Conservation (phyloP, 2,888 invertebrate species). For the Drosophila tripunctata region DNA sequence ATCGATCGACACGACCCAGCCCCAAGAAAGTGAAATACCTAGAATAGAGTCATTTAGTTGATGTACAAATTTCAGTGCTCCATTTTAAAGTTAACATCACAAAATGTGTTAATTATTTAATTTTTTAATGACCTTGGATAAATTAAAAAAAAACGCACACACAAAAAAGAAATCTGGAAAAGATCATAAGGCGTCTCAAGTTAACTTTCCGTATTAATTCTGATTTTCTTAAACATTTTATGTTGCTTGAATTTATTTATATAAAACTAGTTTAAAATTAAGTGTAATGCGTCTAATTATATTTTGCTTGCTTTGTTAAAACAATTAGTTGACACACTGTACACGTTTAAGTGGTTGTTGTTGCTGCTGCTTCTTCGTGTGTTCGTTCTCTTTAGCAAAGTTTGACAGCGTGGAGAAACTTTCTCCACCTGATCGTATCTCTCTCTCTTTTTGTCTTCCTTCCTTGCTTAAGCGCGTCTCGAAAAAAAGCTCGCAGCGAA, state of each 20-base stretch:
- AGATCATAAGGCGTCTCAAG: too few relatives aligned
- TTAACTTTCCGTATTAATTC: too few relatives aligned
- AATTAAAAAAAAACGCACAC: too few relatives aligned
- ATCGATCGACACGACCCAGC: slow-evolving; percentile 14
- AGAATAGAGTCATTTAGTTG: not conserved
- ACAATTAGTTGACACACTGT: not conserved
- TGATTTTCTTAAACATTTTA: not conserved
- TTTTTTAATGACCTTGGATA: too few relatives aligned
- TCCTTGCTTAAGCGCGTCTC: slow-evolving; percentile 44
- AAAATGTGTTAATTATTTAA: too few relatives aligned
- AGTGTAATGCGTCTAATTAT: not conserved
- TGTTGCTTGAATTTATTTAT: not conserved
- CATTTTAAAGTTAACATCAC: too few relatives aligned
- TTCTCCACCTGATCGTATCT: slow-evolving; percentile 57
- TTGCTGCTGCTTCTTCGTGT: slow-evolving; percentile 11
- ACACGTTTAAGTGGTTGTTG: slow-evolving; percentile 9
- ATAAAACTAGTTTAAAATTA: not conserved
- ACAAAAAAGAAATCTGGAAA: too few relatives aligned
- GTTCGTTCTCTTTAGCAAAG: slow-evolving; percentile 62
- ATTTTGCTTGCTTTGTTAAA: not conserved
- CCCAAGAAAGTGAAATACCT: slow-evolving; percentile 6
- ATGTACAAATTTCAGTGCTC: too few relatives aligned
- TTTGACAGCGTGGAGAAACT: slow-evolving; percentile 65
- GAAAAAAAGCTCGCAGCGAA: slow-evolving; percentile 54
- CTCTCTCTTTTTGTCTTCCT: slow-evolving; percentile 23